These are phyloP conservation scores for Dendrolimus punctatus DNA, from an alignment of 1,140 invertebrate genomes.

Conservation along the genomic window DNA sequence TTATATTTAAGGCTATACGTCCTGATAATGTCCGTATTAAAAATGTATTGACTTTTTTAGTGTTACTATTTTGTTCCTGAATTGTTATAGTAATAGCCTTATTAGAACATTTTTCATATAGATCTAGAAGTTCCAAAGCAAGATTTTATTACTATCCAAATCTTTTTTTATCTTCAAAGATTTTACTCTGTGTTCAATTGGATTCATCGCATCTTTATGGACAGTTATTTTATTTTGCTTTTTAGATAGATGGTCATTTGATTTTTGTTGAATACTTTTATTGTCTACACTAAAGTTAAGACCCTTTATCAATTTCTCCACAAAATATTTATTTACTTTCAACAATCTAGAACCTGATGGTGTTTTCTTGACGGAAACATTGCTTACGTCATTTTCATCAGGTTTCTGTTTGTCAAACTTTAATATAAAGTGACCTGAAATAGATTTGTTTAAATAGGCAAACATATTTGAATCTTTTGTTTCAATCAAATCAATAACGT, in stretches of 20 bases:
- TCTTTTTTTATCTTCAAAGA: neutral
- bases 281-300: neutral
- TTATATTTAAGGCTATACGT: slow-evolving; percentile 5
- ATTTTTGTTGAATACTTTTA: neutral
- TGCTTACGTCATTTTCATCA: slow-evolving; percentile 4
- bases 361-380: slow-evolving; percentile 20
- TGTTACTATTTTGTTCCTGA: neutral
- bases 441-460: slow-evolving; percentile 21
- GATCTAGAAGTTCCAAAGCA: no score
- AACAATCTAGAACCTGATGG: slow-evolving; percentile 25
- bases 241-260: no score
- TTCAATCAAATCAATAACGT: slow-evolving; percentile 24
- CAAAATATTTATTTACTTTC: slow-evolving; percentile 20
- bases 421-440: slow-evolving; percentile 18
- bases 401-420: slow-evolving; percentile 13
- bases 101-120: slow-evolving; percentile 4
- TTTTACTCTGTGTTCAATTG: slow-evolving; percentile 7
- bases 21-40: slow-evolving; percentile 6
- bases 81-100: neutral
- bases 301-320: slow-evolving; percentile 3
- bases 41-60: slow-evolving; percentile 1
- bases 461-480: slow-evolving; percentile 16
- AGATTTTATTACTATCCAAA: no score
- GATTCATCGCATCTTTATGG: slow-evolving; percentile 7
- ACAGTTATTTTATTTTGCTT: no score